Percentiles rank a stretch among this genome's conserved stretches.
Conservation (phyloP, 2,113 vertebrate genomes). For the Corythoichthys haematopterus region DNA sequence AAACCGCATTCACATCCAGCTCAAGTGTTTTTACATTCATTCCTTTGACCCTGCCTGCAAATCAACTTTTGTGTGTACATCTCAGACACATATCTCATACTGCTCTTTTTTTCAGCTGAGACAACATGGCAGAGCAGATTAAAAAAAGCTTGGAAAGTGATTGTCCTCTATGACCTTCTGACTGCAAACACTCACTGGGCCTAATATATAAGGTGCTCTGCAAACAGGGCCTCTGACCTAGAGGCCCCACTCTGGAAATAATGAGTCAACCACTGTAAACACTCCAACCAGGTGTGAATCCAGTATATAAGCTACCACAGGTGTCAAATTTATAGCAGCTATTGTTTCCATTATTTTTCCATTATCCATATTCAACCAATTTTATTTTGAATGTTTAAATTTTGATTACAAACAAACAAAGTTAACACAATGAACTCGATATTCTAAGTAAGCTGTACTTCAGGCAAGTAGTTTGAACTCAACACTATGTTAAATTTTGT, state of each 20-base stretch:
- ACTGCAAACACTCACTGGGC: constrained; percentile 27
- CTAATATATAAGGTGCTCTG: constrained; percentile 19
- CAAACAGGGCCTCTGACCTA: constrained; percentile 44
- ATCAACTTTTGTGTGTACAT: constrained; percentile 28
- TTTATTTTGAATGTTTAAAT: too few species aligned
- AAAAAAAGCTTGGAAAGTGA: background rate
- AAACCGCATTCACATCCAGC: constrained; percentile 33
- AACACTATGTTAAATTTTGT: too few species aligned
- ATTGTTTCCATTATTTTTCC: too few species aligned
- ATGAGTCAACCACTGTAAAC: constrained; percentile 13
- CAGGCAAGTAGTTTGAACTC: too few species aligned
- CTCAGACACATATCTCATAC: constrained; percentile 39
- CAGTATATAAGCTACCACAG: background rate
- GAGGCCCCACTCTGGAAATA: constrained; percentile 22
- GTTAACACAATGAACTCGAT: too few species aligned
- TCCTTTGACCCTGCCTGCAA: constrained; percentile 26
- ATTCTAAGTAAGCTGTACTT: too few species aligned
- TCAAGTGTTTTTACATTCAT: constrained; percentile 14
- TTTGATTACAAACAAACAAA: too few species aligned
- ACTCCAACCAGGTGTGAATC: background rate
- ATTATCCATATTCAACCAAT: too few species aligned
- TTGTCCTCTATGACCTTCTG: constrained; percentile 19
- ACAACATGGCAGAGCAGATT: constrained; percentile 38
- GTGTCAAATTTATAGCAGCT: background rate
- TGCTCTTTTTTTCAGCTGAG: constrained; percentile 28